Evolutionary conservation across 2,113 vertebrate species (phyloP).

Genomic region (Leucosticte australis): DNA sequence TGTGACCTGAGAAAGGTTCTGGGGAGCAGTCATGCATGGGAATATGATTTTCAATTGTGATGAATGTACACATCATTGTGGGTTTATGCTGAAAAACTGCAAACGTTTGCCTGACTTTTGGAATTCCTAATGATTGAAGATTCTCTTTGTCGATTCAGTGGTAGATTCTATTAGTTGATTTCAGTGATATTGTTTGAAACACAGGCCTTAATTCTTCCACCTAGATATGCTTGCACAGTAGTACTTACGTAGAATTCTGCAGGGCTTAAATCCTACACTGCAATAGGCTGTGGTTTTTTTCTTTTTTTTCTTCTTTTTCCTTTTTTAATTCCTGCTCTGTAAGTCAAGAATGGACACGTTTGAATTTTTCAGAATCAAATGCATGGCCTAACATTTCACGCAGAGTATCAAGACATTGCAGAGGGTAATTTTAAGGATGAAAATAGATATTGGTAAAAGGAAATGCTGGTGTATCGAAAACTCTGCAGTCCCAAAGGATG

Average conservation of each 20-base stretch:
- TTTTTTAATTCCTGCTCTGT: not conserved
- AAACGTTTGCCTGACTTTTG: not conserved
- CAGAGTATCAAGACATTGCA: not conserved
- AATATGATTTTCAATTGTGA: accelerated
- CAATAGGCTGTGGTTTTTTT: accelerated
- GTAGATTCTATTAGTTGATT: not conserved
- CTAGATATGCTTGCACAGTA: not conserved
- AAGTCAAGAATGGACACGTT: not conserved
- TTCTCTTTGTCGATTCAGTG: too few relatives aligned
- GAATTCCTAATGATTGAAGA: not conserved
- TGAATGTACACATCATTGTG: not conserved
- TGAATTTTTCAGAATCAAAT: not conserved
- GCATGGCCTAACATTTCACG: not conserved
- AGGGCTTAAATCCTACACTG: not conserved
- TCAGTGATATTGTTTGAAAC: not conserved
- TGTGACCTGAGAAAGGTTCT: not conserved
- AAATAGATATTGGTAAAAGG: constrained; percentile 7
- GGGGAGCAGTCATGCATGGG: not conserved
- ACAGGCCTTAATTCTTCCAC: not conserved
- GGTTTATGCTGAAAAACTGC: not conserved
- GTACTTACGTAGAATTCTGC: not conserved
- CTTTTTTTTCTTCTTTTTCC: accelerated
- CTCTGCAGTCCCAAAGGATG: constrained; percentile 10
- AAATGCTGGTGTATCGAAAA: constrained; percentile 22
- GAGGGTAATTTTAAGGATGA: constrained; percentile 3